Percentiles rank a stretch among this genome's conserved stretches.
phyloP scores from a whole-genome alignment of 1,140 invertebrate genomes.

The Musca domestica region DNA sequence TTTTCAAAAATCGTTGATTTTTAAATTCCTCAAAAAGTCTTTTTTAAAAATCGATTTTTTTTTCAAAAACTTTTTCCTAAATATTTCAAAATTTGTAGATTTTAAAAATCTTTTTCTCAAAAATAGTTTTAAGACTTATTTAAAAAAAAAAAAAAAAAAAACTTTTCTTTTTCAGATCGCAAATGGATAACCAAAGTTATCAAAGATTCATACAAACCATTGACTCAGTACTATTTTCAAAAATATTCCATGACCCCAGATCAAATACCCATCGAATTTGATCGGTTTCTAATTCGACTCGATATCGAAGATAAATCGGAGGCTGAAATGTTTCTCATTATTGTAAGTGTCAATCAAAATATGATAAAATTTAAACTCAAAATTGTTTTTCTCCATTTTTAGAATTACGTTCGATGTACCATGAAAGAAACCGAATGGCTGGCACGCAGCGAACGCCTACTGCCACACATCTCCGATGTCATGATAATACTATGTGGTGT shows the following conservation, averaged over 20 bases:
- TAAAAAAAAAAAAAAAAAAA: too few species aligned
- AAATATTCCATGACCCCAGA: slow-evolving; percentile 26
- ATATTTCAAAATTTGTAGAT: too few species aligned
- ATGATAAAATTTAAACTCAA: neutral
- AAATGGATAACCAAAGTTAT: slow-evolving; percentile 32
- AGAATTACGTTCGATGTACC: slow-evolving; percentile 32
- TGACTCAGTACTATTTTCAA: slow-evolving; percentile 34
- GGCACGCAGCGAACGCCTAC: slow-evolving; percentile 27
- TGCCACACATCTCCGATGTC: slow-evolving; percentile 27
- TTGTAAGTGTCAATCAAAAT: slow-evolving; percentile 19
- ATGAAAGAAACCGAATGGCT: slow-evolving; percentile 30
- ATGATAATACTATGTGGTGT: slow-evolving; percentile 24
- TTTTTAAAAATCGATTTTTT: slow-evolving; percentile 3
- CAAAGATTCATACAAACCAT: slow-evolving; percentile 20
- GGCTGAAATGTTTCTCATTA: slow-evolving; percentile 29
- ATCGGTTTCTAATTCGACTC: slow-evolving; percentile 25
- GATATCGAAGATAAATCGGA: slow-evolving; percentile 24
- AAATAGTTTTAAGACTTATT: too few species aligned
- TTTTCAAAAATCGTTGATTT: neutral
- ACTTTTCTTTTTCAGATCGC: slow-evolving; percentile 26
- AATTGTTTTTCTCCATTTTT: slow-evolving; percentile 12
- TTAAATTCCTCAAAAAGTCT: neutral
- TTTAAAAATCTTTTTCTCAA: too few species aligned
- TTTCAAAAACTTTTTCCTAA: neutral
- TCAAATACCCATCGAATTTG: slow-evolving; percentile 26